Conservation (phyloP, 2,888 invertebrate species). For the Serrognathus titanus region DNA sequence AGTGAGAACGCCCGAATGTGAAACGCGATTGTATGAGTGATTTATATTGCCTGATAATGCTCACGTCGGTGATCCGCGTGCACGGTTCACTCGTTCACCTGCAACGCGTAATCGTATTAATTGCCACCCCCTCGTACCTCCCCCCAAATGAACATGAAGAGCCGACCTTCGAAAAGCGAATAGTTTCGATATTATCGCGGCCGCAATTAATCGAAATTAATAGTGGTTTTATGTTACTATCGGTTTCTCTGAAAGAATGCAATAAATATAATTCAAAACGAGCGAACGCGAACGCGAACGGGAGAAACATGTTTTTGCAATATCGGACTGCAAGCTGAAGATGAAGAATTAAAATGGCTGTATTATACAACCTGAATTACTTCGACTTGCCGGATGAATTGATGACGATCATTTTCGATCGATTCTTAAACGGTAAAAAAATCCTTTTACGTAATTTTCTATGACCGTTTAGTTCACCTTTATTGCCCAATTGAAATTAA, state of each 20-base stretch:
- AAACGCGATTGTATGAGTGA: constrained; percentile 27
- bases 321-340: constrained; percentile 4
- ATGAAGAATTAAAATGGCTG: not conserved
- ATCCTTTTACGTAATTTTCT: too few relatives aligned
- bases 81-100: constrained; percentile 12
- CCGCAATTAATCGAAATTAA: too few relatives aligned
- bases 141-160: not conserved
- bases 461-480: too few relatives aligned
- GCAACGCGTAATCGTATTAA: constrained; percentile 19
- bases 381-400: not conserved
- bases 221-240: too few relatives aligned
- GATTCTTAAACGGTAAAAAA: too few relatives aligned
- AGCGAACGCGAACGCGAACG: not conserved
- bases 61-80: constrained; percentile 20
- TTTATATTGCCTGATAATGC: constrained; percentile 27
- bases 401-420: too few relatives aligned
- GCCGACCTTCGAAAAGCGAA: too few relatives aligned
- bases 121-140: constrained; percentile 7
- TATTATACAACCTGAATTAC: not conserved
- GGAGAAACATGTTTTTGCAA: constrained; percentile 11
- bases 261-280: too few relatives aligned
- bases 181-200: too few relatives aligned
- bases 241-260: too few relatives aligned
- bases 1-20: constrained; percentile 28
- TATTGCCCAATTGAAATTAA: too few relatives aligned